phyloP scores from a whole-genome alignment of 2,888 invertebrate species.

The Leucania comma region DNA sequence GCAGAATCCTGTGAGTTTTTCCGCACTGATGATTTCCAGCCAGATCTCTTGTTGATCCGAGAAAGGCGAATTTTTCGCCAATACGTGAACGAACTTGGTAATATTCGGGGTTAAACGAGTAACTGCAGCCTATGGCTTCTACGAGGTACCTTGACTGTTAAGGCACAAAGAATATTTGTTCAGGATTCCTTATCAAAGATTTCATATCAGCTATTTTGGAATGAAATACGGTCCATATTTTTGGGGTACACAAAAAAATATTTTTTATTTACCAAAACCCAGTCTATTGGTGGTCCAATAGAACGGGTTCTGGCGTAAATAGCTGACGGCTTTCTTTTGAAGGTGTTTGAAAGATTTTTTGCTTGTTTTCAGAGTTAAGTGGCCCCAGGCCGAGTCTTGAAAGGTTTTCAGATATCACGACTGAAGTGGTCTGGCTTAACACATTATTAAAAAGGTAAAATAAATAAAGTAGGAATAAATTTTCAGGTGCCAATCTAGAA shows the following conservation, averaged over 20 bases:
- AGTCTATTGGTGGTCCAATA: slow-evolving; percentile 4
- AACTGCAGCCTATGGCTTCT: slow-evolving; percentile 62
- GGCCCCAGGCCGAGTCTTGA: not conserved
- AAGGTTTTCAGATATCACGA: not conserved
- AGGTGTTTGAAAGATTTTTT: not conserved
- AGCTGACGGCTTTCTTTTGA: not conserved
- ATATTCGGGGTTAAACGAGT: slow-evolving; percentile 75
- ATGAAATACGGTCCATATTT: slow-evolving; percentile 17
- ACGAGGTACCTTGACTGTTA: slow-evolving; percentile 64
- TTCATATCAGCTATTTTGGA: slow-evolving; percentile 41
- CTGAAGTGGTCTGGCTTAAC: not conserved
- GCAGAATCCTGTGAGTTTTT: slow-evolving; percentile 83
- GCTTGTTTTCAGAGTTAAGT: not conserved
- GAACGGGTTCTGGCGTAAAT: slow-evolving; percentile 9
- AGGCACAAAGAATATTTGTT: slow-evolving; percentile 67
- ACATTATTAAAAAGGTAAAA: not conserved
- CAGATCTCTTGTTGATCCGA: slow-evolving; percentile 88
- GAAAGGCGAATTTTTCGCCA: slow-evolving; percentile 85
- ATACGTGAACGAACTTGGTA: slow-evolving; percentile 83
- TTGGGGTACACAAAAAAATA: slow-evolving; percentile 16
- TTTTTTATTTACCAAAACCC: not conserved
- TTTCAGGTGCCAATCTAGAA: no score
- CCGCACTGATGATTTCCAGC: slow-evolving; percentile 85
- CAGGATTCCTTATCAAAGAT: slow-evolving; percentile 65
- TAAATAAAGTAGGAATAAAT: no score